Conservation (phyloP, 2,113 vertebrate genomes). For the Coptodon bakossiorum region DNA sequence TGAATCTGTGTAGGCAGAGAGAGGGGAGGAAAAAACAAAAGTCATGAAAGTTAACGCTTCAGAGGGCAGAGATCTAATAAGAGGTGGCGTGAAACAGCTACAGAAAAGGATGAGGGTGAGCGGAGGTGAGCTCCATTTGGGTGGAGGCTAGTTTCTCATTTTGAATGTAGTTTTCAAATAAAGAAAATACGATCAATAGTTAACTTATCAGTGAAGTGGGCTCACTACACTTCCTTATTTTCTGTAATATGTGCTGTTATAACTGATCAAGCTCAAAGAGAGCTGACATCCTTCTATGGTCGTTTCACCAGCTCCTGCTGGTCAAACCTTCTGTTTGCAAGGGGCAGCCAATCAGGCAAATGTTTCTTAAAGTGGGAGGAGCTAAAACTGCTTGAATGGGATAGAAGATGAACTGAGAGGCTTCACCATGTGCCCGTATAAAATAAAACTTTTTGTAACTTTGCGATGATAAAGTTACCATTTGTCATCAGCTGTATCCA, state of each 20-base stretch:
- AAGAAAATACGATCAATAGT: neutral
- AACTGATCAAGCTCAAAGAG: neutral
- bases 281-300: neutral
- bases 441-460: neutral
- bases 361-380: neutral
- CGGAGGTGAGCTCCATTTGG: neutral
- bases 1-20: slow-evolving; percentile 76
- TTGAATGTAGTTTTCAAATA: neutral
- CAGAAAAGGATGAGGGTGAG: neutral
- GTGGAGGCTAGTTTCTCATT: neutral
- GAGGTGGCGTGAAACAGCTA: neutral
- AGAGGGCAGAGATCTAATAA: neutral
- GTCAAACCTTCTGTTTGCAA: neutral
- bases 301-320: neutral
- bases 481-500: neutral
- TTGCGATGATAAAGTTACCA: neutral
- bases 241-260: neutral
- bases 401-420: neutral
- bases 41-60: neutral
- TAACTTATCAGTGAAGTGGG: neutral
- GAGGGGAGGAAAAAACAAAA: neutral
- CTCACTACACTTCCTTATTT: neutral
- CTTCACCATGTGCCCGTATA: neutral
- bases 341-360: neutral
- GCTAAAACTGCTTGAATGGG: neutral